Conservation (phyloP, 2,888 invertebrate genomes). For the Achlya flavicornis region DNA sequence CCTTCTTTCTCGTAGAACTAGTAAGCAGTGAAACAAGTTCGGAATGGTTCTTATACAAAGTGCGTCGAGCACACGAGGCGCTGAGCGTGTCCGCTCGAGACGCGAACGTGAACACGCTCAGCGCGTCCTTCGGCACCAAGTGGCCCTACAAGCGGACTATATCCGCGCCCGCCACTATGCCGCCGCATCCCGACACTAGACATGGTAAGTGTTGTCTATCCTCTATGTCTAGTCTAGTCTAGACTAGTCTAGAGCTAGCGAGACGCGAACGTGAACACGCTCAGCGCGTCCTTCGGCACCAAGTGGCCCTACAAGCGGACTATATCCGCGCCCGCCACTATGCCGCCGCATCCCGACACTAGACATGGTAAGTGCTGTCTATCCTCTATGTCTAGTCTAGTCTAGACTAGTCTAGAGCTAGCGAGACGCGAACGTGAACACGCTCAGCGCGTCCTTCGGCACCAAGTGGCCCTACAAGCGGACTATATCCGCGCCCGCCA, state of each 20-base stretch:
- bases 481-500: slow-evolving; percentile 94
- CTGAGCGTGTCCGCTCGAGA: slow-evolving; percentile 85
- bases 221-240: no score
- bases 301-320: slow-evolving; percentile 98
- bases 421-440: slow-evolving; percentile 72
- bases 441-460: slow-evolving; percentile 93
- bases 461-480: slow-evolving; percentile 98
- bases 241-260: slow-evolving; percentile 17
- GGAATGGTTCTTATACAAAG: slow-evolving; percentile 92
- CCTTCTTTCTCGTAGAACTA: slow-evolving; percentile 85
- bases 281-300: slow-evolving; percentile 94
- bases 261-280: slow-evolving; percentile 80
- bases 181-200: slow-evolving; percentile 88
- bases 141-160: slow-evolving; percentile 97
- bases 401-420: no score
- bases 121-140: slow-evolving; percentile 94
- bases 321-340: slow-evolving; percentile 93
- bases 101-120: slow-evolving; percentile 85
- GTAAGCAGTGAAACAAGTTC: slow-evolving; percentile 94
- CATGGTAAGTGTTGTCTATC: slow-evolving; percentile 51
- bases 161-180: slow-evolving; percentile 93
- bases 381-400: no score
- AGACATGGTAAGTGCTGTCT: slow-evolving; percentile 66
- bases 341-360: slow-evolving; percentile 88
- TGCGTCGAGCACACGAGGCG: slow-evolving; percentile 95